Conservation (phyloP, 2,797 vertebrate genomes). For the Botia kubotai region DNA sequence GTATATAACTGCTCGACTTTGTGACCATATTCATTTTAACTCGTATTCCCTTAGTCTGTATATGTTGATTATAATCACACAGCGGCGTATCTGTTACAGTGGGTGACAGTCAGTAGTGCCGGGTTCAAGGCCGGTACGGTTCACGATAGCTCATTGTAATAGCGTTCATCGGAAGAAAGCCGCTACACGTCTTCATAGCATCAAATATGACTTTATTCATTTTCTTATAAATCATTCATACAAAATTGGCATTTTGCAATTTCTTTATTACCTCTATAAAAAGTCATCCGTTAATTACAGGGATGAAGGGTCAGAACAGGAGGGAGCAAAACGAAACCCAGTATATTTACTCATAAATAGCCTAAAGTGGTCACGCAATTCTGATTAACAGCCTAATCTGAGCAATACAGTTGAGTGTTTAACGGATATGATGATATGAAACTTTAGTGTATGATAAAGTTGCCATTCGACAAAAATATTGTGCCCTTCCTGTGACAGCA, state of each 20-base stretch:
- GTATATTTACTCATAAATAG: slow-evolving; percentile 73
- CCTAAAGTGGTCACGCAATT: slow-evolving; percentile 72
- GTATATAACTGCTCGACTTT: neutral
- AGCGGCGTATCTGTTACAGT: neutral
- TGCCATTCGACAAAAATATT: neutral
- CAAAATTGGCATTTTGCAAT: slow-evolving; percentile 83
- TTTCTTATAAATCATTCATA: slow-evolving; percentile 83
- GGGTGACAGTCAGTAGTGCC: neutral
- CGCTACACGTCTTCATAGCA: slow-evolving; percentile 56
- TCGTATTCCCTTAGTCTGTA: neutral
- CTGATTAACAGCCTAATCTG: slow-evolving; percentile 64
- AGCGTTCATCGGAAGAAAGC: neutral
- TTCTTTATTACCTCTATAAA: slow-evolving; percentile 83
- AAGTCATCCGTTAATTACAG: slow-evolving; percentile 84
- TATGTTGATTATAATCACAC: neutral
- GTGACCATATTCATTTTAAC: neutral
- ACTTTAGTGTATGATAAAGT: slow-evolving; percentile 70
- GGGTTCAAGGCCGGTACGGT: neutral
- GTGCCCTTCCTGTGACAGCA: neutral
- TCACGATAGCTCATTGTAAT: neutral
- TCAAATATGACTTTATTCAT: slow-evolving; percentile 81
- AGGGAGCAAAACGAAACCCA: slow-evolving; percentile 66
- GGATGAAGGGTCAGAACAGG: slow-evolving; percentile 73
- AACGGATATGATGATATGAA: slow-evolving; percentile 61
- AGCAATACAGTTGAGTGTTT: slow-evolving; percentile 48